A percentile compares a stretch with the other conserved stretches of the same genome.
These are phyloP conservation scores for Anguilla anguilla DNA, from an alignment of 2,797 vertebrate genomes.

Conservation along the genomic window DNA sequence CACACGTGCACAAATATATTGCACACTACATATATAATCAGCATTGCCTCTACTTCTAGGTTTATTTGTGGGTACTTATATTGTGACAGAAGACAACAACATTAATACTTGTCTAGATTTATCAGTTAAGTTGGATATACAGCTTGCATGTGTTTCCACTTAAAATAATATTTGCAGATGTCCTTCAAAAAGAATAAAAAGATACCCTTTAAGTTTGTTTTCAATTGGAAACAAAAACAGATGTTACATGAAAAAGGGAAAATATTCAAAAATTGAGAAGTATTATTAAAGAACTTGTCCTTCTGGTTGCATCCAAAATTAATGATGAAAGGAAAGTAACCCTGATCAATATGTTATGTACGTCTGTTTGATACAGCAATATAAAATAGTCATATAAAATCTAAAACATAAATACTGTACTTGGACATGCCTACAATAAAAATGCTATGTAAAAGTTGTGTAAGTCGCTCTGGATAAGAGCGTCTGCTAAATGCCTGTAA, in stretches of 20 bases:
- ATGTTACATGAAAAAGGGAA: conserved; percentile 48
- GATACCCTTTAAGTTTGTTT: conserved; percentile 32
- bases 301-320: conserved; percentile 1
- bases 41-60: not conserved
- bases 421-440: not conserved
- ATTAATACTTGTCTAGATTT: conserved; percentile 53
- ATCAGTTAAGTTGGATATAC: conserved; percentile 62
- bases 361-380: not conserved
- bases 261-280: conserved; percentile 39
- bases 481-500: no score
- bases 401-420: not conserved
- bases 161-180: conserved; percentile 49
- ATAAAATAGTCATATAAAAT: not conserved
- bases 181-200: conserved; percentile 37
- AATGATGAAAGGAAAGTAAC: not conserved
- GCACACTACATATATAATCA: not conserved
- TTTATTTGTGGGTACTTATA: not conserved
- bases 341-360: not conserved
- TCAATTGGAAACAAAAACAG: conserved; percentile 54
- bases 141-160: conserved; percentile 52
- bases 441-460: no score
- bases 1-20: conserved; percentile 24
- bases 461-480: no score
- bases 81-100: conserved; percentile 18
- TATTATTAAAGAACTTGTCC: not conserved